Conservation (phyloP, 2,888 invertebrate genomes). For the Aleiodes leptofemur region DNA sequence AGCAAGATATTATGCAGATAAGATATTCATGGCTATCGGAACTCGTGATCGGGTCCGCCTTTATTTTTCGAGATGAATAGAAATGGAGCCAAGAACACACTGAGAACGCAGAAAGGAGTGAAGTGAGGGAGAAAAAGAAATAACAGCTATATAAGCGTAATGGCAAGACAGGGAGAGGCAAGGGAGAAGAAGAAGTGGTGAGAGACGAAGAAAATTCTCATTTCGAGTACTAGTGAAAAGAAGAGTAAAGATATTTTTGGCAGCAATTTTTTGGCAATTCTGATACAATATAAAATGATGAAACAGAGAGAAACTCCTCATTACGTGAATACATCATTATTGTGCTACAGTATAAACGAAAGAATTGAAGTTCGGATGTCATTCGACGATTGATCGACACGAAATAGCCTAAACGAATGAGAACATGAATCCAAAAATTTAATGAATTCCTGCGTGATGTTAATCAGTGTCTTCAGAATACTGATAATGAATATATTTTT, state of each 20-base stretch:
- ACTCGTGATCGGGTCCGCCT: slow-evolving; percentile 66
- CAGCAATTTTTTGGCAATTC: not conserved
- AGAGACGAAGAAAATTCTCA: slow-evolving; percentile 11
- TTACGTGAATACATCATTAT: not conserved
- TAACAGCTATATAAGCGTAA: slow-evolving; percentile 8
- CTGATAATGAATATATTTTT: too few relatives aligned
- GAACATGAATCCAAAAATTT: too few relatives aligned
- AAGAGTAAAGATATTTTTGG: slow-evolving; percentile 9
- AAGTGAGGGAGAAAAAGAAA: slow-evolving; percentile 22
- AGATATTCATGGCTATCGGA: slow-evolving; percentile 71
- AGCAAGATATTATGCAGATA: slow-evolving; percentile 65
- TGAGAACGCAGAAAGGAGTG: slow-evolving; percentile 8
- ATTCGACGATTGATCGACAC: too few relatives aligned
- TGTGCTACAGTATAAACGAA: too few relatives aligned
- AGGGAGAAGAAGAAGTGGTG: not conserved
- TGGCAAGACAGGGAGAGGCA: too few relatives aligned
- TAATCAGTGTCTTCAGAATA: too few relatives aligned
- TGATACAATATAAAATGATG: not conserved
- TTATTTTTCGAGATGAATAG: slow-evolving; percentile 70
- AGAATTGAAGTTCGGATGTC: too few relatives aligned
- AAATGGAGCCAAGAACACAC: slow-evolving; percentile 59
- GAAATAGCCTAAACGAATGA: too few relatives aligned
- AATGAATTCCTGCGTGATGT: too few relatives aligned
- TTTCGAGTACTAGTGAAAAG: not conserved
- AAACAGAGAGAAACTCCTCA: not conserved